Conservation (phyloP, 1,140 invertebrate genomes). For the Caenorhabditis elegans region WBcel235 BX284606.5:1926501-1927000, state of each 20-base stretch:
- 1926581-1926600: no score
- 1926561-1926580: background rate
- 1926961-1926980: constrained; percentile 48
- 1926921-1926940: constrained; percentile 47
- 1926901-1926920: constrained; percentile 47
- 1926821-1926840: constrained; percentile 45
- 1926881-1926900: constrained; percentile 39
- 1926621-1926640: constrained; percentile 48
- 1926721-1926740: constrained; percentile 44
- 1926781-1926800: constrained; percentile 33
- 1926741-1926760: constrained; percentile 40
- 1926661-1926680: constrained; percentile 47
- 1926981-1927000: constrained; percentile 36
- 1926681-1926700: no score
- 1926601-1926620: constrained; percentile 48
- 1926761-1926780: constrained; percentile 42
- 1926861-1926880: constrained; percentile 32
- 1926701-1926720: constrained; percentile 44
- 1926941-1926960: constrained; percentile 6
- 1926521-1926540: no score
- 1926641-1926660: no score
- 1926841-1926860: background rate
- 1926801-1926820: constrained; percentile 47
- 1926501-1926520: background rate
- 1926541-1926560: background rate